Evolutionary conservation across 2,113 vertebrate genomes (phyloP).

Genomic region (Pongo pygmaeus): DNA sequence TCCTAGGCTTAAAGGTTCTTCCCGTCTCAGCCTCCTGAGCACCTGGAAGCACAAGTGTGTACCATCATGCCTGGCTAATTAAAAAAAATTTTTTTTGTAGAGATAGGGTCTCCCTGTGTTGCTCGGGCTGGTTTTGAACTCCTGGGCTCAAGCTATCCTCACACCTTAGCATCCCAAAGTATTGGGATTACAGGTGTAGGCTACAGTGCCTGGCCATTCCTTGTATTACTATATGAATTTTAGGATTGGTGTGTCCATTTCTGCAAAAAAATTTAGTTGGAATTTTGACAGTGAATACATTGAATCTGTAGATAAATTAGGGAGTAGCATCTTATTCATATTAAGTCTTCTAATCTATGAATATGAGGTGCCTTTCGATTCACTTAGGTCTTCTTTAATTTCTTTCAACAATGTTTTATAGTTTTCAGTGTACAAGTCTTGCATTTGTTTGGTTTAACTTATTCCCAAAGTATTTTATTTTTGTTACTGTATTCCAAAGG

Average conservation of each 20-base stretch:
- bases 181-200: too few species aligned
- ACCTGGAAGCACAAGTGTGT: too few species aligned
- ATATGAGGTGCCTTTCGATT: not conserved
- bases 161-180: too few species aligned
- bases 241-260: not conserved
- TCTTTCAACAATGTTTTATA: not conserved
- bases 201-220: too few species aligned
- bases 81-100: too few species aligned
- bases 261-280: not conserved
- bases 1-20: too few species aligned
- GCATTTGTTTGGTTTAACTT: not conserved
- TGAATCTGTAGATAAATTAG: not conserved
- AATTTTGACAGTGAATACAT: not conserved
- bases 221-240: not conserved
- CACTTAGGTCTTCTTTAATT: not conserved
- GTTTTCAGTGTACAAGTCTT: not conserved
- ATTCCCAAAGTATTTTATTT: conserved; percentile 16
- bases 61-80: too few species aligned
- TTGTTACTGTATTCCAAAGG: not conserved
- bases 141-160: too few species aligned
- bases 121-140: too few species aligned
- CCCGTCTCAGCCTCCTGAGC: too few species aligned
- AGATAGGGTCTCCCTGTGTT: too few species aligned
- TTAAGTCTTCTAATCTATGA: not conserved
- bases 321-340: not conserved